Conservation (phyloP, 1,140 invertebrate species). For the Meloidogyne exigua region DNA sequence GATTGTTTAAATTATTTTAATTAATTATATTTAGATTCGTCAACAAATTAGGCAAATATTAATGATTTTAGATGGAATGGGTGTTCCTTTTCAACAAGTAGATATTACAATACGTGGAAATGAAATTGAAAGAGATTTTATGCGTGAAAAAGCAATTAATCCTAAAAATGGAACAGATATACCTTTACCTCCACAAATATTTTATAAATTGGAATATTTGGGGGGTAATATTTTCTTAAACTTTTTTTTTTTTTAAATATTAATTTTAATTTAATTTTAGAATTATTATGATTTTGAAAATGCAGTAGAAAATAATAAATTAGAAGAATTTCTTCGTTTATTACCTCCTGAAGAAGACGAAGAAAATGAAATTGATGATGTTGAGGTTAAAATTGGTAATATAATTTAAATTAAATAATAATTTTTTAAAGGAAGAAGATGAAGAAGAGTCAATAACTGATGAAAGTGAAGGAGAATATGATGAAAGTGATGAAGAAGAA, state of each 20-base stretch:
- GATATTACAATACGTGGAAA: constrained; percentile 45
- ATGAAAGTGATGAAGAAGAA: constrained; percentile 39
- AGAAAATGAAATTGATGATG: background rate
- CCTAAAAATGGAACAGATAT: constrained; percentile 16
- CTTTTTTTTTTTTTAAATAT: background rate
- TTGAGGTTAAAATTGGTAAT: constrained; percentile 12
- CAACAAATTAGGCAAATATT: constrained; percentile 43
- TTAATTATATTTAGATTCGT: constrained; percentile 33
- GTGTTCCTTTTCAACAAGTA: constrained; percentile 37
- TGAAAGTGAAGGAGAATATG: constrained; percentile 30
- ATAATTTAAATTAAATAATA: constrained; percentile 3
- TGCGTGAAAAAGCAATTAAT: constrained; percentile 35
- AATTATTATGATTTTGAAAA: constrained; percentile 42
- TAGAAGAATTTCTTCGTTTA: constrained; percentile 39
- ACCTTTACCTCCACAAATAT: constrained; percentile 39
- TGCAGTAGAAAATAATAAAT: constrained; percentile 33
- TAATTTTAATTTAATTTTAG: constrained; percentile 21
- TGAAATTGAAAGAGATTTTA: constrained; percentile 42
- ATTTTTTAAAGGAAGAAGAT: constrained; percentile 26
- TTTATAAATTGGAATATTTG: constrained; percentile 41
- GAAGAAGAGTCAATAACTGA: constrained; percentile 8
- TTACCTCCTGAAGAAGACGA: constrained; percentile 25
- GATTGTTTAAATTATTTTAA: constrained; percentile 15
- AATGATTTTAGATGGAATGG: constrained; percentile 42
- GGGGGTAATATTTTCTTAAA: too few relatives aligned